phyloP scores from a whole-genome alignment of 2,113 vertebrate genomes.

The Haliaeetus leucogaster region DNA sequence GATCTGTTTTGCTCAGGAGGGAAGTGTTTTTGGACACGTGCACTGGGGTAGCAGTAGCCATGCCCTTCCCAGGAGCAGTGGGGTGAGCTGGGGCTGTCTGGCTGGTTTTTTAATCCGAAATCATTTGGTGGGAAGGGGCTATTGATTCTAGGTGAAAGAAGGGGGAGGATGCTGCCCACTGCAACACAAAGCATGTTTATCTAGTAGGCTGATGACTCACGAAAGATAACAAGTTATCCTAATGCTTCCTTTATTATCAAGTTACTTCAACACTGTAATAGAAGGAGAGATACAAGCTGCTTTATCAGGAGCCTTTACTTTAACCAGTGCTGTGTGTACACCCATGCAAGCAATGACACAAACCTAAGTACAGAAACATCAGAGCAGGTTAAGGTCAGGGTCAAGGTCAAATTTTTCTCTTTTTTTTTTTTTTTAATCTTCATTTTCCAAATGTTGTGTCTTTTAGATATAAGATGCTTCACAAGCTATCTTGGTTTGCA shows the following conservation, averaged over 20 bases:
- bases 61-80: neutral
- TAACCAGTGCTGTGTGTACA: neutral
- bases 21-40: neutral
- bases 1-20: neutral
- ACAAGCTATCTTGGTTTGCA: neutral
- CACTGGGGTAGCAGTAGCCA: neutral
- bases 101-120: neutral
- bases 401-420: neutral
- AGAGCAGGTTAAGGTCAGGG: neutral
- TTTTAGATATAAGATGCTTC: neutral
- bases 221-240: neutral
- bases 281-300: neutral
- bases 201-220: constrained; percentile 13
- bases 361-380: neutral
- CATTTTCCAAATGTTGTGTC: neutral
- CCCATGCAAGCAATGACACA: neutral
- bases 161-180: neutral
- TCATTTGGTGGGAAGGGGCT: neutral
- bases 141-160: constrained; percentile 2
- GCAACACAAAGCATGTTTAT: constrained; percentile 22
- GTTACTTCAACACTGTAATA: constrained; percentile 10
- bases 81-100: neutral
- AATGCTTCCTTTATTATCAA: constrained; percentile 13
- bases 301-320: neutral
- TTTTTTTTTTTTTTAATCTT: neutral